Conservation (phyloP, 2,888 invertebrate species). For the Perdita meconis region DNA sequence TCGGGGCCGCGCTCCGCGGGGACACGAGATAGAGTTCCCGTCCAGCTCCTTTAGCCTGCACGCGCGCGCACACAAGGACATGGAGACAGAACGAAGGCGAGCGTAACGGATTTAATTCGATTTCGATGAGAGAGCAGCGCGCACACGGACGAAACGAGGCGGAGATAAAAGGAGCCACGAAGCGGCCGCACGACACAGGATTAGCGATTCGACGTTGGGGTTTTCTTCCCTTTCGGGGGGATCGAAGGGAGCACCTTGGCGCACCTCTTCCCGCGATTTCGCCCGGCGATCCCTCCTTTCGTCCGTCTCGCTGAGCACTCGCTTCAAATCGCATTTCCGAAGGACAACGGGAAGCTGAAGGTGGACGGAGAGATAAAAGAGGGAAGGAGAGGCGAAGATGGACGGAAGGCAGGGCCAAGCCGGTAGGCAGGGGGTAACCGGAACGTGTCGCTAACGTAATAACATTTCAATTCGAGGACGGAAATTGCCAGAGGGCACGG, state of each 20-base stretch:
- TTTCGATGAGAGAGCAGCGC: constrained; percentile 56
- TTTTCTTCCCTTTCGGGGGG: constrained; percentile 16
- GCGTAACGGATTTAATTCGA: constrained; percentile 65
- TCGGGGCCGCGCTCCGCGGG: constrained; percentile 36
- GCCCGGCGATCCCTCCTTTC: constrained; percentile 8
- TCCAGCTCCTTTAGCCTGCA: constrained; percentile 30
- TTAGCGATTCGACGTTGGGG: constrained; percentile 64
- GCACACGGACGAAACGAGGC: neutral
- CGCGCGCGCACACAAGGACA: neutral
- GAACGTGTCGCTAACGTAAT: constrained; percentile 81
- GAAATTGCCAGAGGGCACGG: constrained; percentile 80
- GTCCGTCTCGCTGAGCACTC: constrained; percentile 33
- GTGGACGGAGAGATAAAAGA: constrained; percentile 57
- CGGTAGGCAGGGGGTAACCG: constrained; percentile 61
- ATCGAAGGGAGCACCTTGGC: constrained; percentile 17
- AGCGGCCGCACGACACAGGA: constrained; percentile 43
- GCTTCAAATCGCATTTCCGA: constrained; percentile 63
- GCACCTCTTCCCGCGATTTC: constrained; percentile 20
- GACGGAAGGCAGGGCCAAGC: neutral
- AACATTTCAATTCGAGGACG: constrained; percentile 83
- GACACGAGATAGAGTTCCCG: constrained; percentile 49
- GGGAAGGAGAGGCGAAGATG: constrained; percentile 10
- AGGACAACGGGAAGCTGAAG: constrained; percentile 57
- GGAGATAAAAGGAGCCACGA: constrained; percentile 15
- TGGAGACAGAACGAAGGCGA: neutral